A percentile compares a stretch with the other conserved stretches of the same genome.
Conservation (phyloP, 2,888 invertebrate species). For the Hipparchia sbordonii region DNA sequence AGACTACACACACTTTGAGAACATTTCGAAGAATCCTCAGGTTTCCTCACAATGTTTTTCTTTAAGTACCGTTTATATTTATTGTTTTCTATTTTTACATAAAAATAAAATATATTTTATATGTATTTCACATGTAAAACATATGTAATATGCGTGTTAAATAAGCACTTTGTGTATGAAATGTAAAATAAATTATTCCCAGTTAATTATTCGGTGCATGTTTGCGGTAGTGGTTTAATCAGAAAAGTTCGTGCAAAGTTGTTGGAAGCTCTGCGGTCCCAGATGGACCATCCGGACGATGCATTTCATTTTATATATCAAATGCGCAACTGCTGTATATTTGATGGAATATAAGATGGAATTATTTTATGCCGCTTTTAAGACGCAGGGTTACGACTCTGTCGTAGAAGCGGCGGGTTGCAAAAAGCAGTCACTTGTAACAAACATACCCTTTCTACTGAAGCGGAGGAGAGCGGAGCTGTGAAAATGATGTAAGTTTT, state of each 20-base stretch:
- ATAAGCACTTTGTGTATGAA: not conserved
- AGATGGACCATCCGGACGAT: slow-evolving; percentile 38
- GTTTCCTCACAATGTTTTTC: too few species aligned
- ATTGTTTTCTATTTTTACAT: not conserved
- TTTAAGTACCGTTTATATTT: not conserved
- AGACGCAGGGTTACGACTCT: not conserved
- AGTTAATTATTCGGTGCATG: slow-evolving; percentile 48
- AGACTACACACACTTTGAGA: too few species aligned
- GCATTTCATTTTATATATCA: slow-evolving; percentile 36
- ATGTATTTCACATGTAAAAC: not conserved
- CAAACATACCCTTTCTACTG: too few species aligned
- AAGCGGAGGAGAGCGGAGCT: too few species aligned
- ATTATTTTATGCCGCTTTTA: slow-evolving; percentile 15
- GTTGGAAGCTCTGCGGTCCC: slow-evolving; percentile 36
- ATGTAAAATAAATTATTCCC: slow-evolving; percentile 29
- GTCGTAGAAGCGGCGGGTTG: not conserved
- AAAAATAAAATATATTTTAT: not conserved
- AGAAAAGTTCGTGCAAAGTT: slow-evolving; percentile 48
- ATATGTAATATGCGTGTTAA: not conserved
- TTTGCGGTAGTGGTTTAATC: slow-evolving; percentile 47
- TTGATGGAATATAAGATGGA: too few species aligned
- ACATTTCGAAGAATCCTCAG: too few species aligned
- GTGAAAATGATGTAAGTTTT: too few species aligned
- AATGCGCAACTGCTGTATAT: slow-evolving; percentile 28
- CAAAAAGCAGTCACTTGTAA: too few species aligned